Evolutionary conservation across 2,797 vertebrate species (phyloP), one percentile per base, ranked within the genome.

Genomic region (Oophaga sylvatica): DNA sequence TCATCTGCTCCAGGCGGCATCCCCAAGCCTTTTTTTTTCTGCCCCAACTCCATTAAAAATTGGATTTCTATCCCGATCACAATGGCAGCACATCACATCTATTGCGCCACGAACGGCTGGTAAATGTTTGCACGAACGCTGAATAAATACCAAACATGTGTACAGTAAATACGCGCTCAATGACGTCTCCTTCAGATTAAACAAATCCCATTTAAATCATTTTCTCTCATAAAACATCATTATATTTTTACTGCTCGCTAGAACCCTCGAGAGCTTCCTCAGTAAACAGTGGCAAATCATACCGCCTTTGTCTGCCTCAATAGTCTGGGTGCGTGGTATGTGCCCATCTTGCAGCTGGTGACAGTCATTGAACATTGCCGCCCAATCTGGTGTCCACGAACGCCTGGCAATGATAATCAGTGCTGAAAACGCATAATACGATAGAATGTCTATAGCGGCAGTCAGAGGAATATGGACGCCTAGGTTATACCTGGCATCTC

Each of bases 291-390:
- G 48, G 29, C 12, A 26, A 62, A 76, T 75, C 22, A 75, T 76
- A 48, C 81, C 19, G 83, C 59, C 83, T 76, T 77, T 84, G 70
- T 84, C 19, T 76, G 29, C 82, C 71, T 60, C 82, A 62, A 75
- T 75, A 84, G 71, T 71, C 70, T 15, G 57, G 22, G 71, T 48
- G 22, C 57, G 62, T 41, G 22, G 63, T 20, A 63, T n/a, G 56
- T 41, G 68, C 48, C 48, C 59, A 76, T 63, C 83, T 26, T 48
- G 59, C 83, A 76, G 83, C 83, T 84, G 83, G 57, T 77, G 57
- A 48, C 59, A 45, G n/a, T 20, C 83, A 63, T 53, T 76, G 71
- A 76, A 31, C 71, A 19, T 19, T 2, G 56, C n/a, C 48, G 71
- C 71, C 20, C 65, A 84, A 84, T 62, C 68, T 57, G 29, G 41